Evolutionary conservation across 2,113 vertebrate species (phyloP), one percentile per base, ranked within the genome.

Genomic region (Perca flavescens): DNA sequence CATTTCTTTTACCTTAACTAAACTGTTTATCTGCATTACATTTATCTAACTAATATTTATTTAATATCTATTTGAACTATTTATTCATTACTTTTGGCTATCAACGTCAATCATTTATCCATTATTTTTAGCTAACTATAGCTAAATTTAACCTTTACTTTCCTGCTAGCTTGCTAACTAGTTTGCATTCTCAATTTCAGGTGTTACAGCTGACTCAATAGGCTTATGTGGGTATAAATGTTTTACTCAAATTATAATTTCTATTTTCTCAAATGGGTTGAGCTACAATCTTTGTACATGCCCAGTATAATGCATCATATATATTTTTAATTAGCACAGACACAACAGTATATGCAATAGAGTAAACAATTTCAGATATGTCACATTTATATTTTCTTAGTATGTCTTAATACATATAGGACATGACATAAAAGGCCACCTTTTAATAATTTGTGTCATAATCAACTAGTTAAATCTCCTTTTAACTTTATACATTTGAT

Each of bases 391-490:
- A 62, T 47, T 68, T 66, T 61, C 40, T 40, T 21, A 15, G 21
- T 49, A 62, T 53, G 15, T 64, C 63, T 53, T 43, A 36, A 14
- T 40, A 66, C 17, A 64, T 56, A 61, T 34, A 28, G 40, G 13
- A 52, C 43, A 40, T 6, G 1, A 56, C 14, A 65, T 86, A 34
- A 77, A 68, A 69, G 1, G 0, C 52, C 10, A 76, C 6, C 53
- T 77, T 53, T 77, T 14, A 61, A 72, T 61, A 3, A 40, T 78
- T 31, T 70, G 22, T 50, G 46, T 69, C 62, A 61, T 62, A 40
- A 54, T 21, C n/a, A 71, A 2, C 19, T 36, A 67, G n/a, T 73
- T 72, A 64, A 67, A 69, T 40, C 50, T 43, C 10, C 16, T 60
- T 64, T 74, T 12, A 43, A 76, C n/a, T 52, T 58, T 6, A 66